Evolutionary conservation across 2,888 invertebrate species (phyloP).

Genomic region (Iselma pallidipennis): DNA sequence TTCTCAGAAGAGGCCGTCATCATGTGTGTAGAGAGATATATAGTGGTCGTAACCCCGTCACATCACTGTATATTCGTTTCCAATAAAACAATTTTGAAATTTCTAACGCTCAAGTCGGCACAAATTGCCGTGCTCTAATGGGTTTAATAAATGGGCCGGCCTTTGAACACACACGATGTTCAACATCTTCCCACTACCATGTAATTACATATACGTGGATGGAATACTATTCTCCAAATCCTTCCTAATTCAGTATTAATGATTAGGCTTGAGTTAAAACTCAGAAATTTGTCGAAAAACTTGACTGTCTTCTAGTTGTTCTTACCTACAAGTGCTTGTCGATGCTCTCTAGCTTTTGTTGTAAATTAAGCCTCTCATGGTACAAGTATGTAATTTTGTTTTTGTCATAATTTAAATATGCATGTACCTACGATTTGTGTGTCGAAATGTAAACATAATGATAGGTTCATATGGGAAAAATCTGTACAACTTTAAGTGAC

Average conservation of each 20-base stretch:
- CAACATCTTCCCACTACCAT: constrained; percentile 35
- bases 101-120: constrained; percentile 30
- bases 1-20: constrained; percentile 5
- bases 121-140: constrained; percentile 37
- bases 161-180: constrained; percentile 40
- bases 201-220: constrained; percentile 39
- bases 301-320: background rate
- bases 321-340: background rate
- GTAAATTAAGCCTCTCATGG: background rate
- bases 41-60: background rate
- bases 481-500: background rate
- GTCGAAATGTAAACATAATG: background rate
- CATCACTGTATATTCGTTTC: too few species aligned
- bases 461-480: background rate
- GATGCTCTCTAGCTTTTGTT: background rate
- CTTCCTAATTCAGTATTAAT: background rate
- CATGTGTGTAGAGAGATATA: background rate
- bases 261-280: background rate
- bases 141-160: constrained; percentile 41
- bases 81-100: constrained; percentile 22
- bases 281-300: background rate
- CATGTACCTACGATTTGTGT: background rate
- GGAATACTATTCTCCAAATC: constrained; percentile 22
- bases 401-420: background rate
- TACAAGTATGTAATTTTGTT: background rate